Conservation (phyloP, 2,797 vertebrate genomes). For the Ispidina lecontei region DNA sequence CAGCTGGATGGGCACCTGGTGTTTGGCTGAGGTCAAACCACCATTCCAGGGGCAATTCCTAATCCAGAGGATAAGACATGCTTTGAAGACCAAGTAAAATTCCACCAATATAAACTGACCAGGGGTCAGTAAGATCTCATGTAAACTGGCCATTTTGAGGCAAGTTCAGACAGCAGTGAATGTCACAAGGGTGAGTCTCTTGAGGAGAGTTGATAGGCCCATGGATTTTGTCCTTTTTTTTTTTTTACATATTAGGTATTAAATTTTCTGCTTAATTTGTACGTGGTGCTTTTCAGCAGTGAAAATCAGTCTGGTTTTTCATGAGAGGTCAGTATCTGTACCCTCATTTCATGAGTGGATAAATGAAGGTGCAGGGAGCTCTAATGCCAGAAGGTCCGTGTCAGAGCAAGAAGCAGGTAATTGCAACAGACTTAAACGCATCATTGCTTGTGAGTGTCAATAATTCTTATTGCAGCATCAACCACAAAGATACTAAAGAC, state of each 20-base stretch:
- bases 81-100: not conserved
- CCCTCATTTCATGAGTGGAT: not conserved
- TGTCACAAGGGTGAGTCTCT: rapidly evolving
- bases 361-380: not conserved
- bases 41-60: not conserved
- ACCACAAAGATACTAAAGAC: not conserved
- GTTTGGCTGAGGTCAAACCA: too few relatives aligned
- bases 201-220: not conserved
- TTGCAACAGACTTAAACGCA: constrained; percentile 25
- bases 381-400: not conserved
- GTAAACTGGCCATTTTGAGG: not conserved
- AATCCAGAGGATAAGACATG: not conserved
- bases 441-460: not conserved
- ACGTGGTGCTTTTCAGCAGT: not conserved
- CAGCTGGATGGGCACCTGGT: too few relatives aligned
- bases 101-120: not conserved
- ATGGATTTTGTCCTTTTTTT: not conserved
- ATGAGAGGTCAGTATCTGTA: not conserved
- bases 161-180: not conserved
- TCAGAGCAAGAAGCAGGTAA: not conserved
- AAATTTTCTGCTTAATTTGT: not conserved
- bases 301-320: constrained; percentile 5
- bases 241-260: not conserved
- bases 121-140: not conserved
- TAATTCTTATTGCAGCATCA: not conserved